Percentiles rank a stretch among this genome's conserved stretches.
phyloP scores from a whole-genome alignment of 1,140 invertebrate species.

The Drosophila tsacasi region DNA sequence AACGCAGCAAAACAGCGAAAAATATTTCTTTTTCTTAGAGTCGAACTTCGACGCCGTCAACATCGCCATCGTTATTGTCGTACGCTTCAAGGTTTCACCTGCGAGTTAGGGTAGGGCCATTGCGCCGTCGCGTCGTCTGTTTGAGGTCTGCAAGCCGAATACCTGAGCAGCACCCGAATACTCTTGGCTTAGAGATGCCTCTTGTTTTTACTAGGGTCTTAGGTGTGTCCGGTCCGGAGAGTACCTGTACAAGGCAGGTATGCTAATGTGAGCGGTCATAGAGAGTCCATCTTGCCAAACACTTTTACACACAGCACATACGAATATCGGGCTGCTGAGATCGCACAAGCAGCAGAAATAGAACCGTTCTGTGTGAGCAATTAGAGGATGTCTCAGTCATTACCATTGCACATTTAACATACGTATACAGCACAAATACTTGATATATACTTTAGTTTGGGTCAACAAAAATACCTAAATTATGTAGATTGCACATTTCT shows the following conservation, averaged over 20 bases:
- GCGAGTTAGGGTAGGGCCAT: constrained; percentile 2
- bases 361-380: constrained; percentile 21
- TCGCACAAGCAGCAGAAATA: constrained; percentile 5
- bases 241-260: constrained; percentile 6
- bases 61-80: neutral
- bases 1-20: constrained; percentile 22
- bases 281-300: constrained; percentile 37
- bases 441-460: neutral
- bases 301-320: constrained; percentile 10
- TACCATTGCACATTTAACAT: no score
- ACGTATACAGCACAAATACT: neutral
- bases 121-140: constrained; percentile 8
- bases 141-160: constrained; percentile 33
- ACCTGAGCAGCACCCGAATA: constrained; percentile 54
- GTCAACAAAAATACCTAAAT: neutral
- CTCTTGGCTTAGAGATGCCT: neutral
- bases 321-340: constrained; percentile 4
- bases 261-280: constrained; percentile 13
- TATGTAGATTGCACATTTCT: neutral
- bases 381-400: constrained; percentile 25
- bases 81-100: constrained; percentile 35
- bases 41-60: constrained; percentile 6
- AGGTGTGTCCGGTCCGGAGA: neutral
- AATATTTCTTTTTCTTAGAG: constrained; percentile 32
- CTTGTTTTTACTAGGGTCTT: neutral